Evolutionary conservation across 2,113 vertebrate species (phyloP).

Genomic region (Herpetotheres cachinnans): DNA sequence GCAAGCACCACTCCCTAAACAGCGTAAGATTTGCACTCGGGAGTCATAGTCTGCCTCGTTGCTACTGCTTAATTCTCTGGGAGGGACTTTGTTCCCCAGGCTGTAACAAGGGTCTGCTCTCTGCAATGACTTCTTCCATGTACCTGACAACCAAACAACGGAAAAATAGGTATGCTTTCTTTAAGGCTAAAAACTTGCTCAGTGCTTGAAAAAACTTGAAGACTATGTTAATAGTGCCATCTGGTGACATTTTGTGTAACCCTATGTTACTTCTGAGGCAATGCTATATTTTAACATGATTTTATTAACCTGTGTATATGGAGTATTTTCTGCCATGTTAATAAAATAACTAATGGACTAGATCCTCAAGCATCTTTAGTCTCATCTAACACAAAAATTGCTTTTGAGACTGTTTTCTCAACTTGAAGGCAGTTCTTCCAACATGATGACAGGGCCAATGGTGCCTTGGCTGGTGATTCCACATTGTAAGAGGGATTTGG

Average conservation of each 20-base stretch:
- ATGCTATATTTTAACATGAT: not conserved
- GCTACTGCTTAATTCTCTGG: not conserved
- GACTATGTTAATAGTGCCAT: slow-evolving; percentile 50
- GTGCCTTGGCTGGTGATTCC: not conserved
- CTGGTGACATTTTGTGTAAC: slow-evolving; percentile 36
- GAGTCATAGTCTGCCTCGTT: not conserved
- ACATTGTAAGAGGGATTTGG: not conserved
- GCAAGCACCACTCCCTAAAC: not conserved
- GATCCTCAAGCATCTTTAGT: not conserved
- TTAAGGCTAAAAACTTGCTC: not conserved
- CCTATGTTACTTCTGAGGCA: not conserved
- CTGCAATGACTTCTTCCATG: not conserved
- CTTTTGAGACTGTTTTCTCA: not conserved
- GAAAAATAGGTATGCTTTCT: not conserved
- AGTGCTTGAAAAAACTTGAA: not conserved
- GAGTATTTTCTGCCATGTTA: not conserved
- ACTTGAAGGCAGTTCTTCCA: not conserved
- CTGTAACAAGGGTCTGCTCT: not conserved
- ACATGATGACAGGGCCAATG: not conserved
- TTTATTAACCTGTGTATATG: not conserved
- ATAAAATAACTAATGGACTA: not conserved
- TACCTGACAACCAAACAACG: not conserved
- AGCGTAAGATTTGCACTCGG: not conserved
- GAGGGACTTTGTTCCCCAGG: not conserved
- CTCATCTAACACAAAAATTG: too few relatives aligned